Base-by-base conservation (phyloP, 2,888 invertebrate genomes). In the Hyalella azteca region DNA sequence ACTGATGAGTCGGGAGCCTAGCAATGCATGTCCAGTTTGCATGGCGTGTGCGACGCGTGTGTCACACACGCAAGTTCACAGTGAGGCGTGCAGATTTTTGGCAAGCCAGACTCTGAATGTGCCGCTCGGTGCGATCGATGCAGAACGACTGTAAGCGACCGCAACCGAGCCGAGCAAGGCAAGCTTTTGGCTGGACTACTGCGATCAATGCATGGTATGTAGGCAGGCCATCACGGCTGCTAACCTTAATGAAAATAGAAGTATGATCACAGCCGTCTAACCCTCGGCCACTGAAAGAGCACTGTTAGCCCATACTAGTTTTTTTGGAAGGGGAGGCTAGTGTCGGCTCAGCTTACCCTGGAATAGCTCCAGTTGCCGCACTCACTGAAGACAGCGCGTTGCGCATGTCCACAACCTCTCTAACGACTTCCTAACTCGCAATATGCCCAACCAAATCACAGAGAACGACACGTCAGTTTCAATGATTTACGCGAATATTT, bases 311-410 rank as follows among this genome's bases (percentile, higher is more conserved):
- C n/a, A n/a, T n/a, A n/a, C n/a, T n/a, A n/a, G n/a, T n/a, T n/a
- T n/a, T n/a, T n/a, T n/a, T n/a, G n/a, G n/a, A n/a, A n/a, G n/a
- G n/a, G n/a, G n/a, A n/a, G n/a, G n/a, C n/a, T n/a, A 36, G 36
- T 36, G 36, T 66, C 22, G 36, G 29, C 66, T 36, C 36, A 36
- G 29, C 66, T 22, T 66, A 66, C 66, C 19, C 66, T 36, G 36
- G 66, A 66, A 66, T 66, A 66, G 66, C 66, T 66, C 36, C 66
- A 66, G 66, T 66, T 66, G 66, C 66, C 66, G 66, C 66, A 66
- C 36, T 66, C 66, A 29, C 66, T 22, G 36, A 19, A 15, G 66
- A 32, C 39, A n/a, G 66, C 15, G 66, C 32, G 36, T 66, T 36
- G 36, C 36, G 66, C 66, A 66, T 66, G 66, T 66, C 66, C 66